Conservation (phyloP, 2,888 invertebrate species). For the Alcis repandata region DNA sequence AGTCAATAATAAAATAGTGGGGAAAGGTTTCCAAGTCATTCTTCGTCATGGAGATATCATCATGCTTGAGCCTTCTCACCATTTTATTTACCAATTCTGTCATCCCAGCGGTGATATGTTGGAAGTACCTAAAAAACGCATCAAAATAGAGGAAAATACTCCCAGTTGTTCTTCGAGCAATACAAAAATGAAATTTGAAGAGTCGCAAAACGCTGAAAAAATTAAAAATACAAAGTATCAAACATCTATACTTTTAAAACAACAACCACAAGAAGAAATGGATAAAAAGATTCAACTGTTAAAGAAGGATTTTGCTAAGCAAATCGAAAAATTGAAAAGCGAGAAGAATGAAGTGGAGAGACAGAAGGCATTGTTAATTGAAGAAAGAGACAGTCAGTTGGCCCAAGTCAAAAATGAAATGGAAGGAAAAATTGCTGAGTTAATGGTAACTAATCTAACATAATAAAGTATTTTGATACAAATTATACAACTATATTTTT, state of each 20-base stretch:
- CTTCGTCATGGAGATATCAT: constrained; percentile 71
- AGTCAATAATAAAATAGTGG: constrained; percentile 74
- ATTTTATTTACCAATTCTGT: constrained; percentile 73
- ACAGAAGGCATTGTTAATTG: constrained; percentile 75
- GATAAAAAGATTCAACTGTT: constrained; percentile 78
- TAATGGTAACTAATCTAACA: constrained; percentile 61
- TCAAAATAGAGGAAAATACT: constrained; percentile 61
- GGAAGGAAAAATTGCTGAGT: constrained; percentile 69
- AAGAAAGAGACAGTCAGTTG: constrained; percentile 76
- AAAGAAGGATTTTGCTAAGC: constrained; percentile 72
- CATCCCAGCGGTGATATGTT: constrained; percentile 52
- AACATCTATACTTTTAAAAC: constrained; percentile 72
- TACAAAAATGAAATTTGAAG: constrained; percentile 77
- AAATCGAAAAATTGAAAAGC: constrained; percentile 80
- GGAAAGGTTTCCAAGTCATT: constrained; percentile 62
- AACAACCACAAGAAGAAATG: constrained; percentile 77
- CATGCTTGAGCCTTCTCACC: constrained; percentile 66
- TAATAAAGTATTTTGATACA: background rate
- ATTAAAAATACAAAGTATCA: constrained; percentile 74
- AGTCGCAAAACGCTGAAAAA: constrained; percentile 76
- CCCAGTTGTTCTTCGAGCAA: constrained; percentile 63
- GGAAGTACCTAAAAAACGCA: constrained; percentile 67
- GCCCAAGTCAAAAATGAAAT: constrained; percentile 66
- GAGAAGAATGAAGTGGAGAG: constrained; percentile 80
- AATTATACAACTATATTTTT: too few species aligned